phyloP scores from a whole-genome alignment of 2,113 vertebrate genomes.

The Sprattus sprattus region DNA sequence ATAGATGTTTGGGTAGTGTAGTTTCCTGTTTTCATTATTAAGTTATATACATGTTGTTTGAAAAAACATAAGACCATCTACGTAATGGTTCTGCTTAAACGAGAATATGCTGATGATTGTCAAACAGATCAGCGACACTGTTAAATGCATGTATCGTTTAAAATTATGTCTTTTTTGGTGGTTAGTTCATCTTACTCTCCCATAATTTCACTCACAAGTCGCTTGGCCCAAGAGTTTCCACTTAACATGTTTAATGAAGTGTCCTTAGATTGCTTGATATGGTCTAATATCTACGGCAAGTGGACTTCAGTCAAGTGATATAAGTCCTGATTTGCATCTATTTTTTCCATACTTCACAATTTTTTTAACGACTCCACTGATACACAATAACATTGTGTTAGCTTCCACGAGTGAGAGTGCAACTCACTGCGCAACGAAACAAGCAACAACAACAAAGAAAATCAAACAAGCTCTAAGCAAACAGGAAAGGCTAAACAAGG shows the following conservation, averaged over 20 bases:
- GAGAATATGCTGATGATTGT: not conserved
- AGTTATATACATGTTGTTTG: not conserved
- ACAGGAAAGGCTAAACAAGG: conserved; percentile 10
- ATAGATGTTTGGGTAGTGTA: not conserved
- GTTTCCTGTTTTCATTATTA: not conserved
- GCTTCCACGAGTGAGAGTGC: not conserved
- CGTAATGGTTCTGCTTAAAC: not conserved
- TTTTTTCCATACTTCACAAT: not conserved
- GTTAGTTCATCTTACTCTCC: not conserved
- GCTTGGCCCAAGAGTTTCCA: not conserved
- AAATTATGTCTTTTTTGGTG: not conserved
- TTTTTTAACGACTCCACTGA: not conserved
- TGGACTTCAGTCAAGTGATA: not conserved
- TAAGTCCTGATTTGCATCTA: not conserved
- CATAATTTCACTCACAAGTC: not conserved
- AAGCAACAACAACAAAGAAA: not conserved
- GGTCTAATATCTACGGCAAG: not conserved
- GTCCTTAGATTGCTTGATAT: not conserved
- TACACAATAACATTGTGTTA: not conserved
- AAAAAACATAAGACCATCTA: not conserved
- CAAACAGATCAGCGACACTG: not conserved
- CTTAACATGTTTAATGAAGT: not conserved
- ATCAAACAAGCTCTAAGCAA: not conserved
- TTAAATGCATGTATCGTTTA: not conserved
- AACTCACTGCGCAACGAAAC: not conserved